Evolutionary conservation across 2,888 invertebrate species (phyloP), one percentile per base, ranked within the genome.

Genomic region (Aromia moschata): DNA sequence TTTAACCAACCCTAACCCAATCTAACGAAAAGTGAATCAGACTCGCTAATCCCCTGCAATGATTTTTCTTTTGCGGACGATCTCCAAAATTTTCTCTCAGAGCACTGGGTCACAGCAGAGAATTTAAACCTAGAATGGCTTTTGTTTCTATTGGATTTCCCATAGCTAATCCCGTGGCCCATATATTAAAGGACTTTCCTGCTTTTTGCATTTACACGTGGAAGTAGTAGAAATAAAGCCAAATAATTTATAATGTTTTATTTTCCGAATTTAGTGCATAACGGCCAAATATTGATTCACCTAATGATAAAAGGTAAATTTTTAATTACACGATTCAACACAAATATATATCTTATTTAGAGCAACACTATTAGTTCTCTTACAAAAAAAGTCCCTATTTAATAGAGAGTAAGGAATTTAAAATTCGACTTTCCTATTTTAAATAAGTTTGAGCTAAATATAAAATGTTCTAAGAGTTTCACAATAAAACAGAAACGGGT

Each of bases 211-310:
- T n/a, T n/a, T n/a, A n/a, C n/a, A n/a, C n/a, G n/a, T n/a, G n/a
- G n/a, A n/a, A n/a, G n/a, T n/a, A n/a, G n/a, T n/a, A 11, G 12
- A 45, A 30, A 46, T 46, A 46, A 46, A 33, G 33, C 31, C n/a
- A n/a, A 36, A 51, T 41, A 52, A 38, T 52, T 14, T 31, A 20
- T 52, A 52, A 64, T 49, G 55, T 65, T 70, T 69, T 33, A 33
- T 33, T 70, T 71, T 68, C 62, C 60, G 46, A 68, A 69, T 71
- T 68, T 70, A 63, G 65, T 70, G 70, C 71, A 55, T 69, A 71
- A 71, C 67, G 67, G 71, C 70, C 71, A 70, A 67, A 67, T 62
- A 57, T 68, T n/a, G n/a, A n/a, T n/a, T 65, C 56, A 56, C 49
- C 62, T 54, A 56, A 31, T 57, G 64, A 67, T 62, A 67, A 63